phyloP scores from a whole-genome alignment of 1,140 invertebrate genomes.

The Globodera ellingtonae region DNA sequence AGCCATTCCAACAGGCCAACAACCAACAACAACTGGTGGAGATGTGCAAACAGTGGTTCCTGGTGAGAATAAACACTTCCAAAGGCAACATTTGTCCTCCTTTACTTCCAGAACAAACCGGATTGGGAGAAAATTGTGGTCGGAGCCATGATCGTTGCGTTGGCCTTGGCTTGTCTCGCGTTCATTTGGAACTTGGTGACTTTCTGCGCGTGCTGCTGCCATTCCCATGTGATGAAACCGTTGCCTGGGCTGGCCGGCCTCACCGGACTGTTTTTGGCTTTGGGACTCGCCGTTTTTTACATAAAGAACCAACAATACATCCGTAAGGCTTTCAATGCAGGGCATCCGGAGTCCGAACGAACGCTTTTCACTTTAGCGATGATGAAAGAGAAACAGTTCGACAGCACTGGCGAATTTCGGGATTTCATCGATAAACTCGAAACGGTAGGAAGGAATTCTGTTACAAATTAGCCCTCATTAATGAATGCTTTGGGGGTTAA shows the following conservation, averaged over 20 bases:
- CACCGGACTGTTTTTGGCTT: slow-evolving; percentile 10
- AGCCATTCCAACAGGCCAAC: neutral
- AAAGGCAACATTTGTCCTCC: neutral
- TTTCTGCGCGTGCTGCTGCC: slow-evolving; percentile 38
- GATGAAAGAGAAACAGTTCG: neutral
- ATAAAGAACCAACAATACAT: slow-evolving; percentile 18
- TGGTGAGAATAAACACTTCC: neutral
- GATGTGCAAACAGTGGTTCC: neutral
- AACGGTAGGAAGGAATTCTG: neutral
- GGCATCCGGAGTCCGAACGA: neutral
- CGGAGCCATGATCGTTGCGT: slow-evolving; percentile 28
- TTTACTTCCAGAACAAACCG: slow-evolving; percentile 17
- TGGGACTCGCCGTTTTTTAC: slow-evolving; percentile 18
- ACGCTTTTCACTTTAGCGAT: neutral
- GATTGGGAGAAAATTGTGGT: slow-evolving; percentile 52
- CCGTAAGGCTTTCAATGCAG: neutral
- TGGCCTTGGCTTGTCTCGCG: slow-evolving; percentile 41
- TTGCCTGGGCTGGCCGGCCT: slow-evolving; percentile 22
- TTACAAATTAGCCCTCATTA: neutral
- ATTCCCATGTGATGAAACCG: slow-evolving; percentile 14
- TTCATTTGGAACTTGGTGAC: slow-evolving; percentile 51
- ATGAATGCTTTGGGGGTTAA: neutral
- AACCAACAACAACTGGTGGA: neutral
- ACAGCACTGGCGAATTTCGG: neutral
- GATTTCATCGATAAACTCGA: neutral